phyloP scores from a whole-genome alignment of 2,797 vertebrate species.

The Chaetophractus vellerosus region DNA sequence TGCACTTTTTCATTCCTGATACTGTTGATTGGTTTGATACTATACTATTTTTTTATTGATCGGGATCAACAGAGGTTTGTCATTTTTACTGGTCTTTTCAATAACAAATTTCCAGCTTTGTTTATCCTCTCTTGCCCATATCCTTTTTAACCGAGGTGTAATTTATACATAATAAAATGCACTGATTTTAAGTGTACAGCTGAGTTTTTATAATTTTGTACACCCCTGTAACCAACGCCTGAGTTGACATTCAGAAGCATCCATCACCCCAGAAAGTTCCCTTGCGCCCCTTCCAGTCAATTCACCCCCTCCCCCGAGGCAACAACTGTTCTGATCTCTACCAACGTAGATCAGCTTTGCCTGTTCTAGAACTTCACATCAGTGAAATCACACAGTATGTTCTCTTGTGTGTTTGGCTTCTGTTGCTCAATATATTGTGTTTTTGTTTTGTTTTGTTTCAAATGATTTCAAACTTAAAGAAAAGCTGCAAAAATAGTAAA shows the following conservation, averaged over 20 bases:
- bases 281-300: not conserved
- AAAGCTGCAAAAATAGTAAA: not conserved
- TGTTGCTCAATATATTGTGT: not conserved
- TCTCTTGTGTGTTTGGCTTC: not conserved
- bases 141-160: not conserved
- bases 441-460: not conserved
- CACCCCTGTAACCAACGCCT: not conserved
- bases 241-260: not conserved
- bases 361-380: not conserved
- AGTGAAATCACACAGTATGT: not conserved
- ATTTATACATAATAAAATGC: not conserved
- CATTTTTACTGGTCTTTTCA: not conserved
- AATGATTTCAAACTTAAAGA: constrained; percentile 5
- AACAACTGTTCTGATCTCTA: not conserved
- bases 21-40: not conserved
- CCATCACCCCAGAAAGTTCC: not conserved
- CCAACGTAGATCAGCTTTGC: not conserved
- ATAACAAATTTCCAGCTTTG: not conserved
- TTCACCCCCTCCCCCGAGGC: not conserved
- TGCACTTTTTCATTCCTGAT: not conserved
- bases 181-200: not conserved
- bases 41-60: not conserved
- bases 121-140: not conserved
- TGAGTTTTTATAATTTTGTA: not conserved
- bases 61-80: not conserved